Percentiles rank a stretch among this genome's conserved stretches.
Evolutionary conservation across 2,113 vertebrate genomes (phyloP).

Genomic region (Blennius ocellaris): DNA sequence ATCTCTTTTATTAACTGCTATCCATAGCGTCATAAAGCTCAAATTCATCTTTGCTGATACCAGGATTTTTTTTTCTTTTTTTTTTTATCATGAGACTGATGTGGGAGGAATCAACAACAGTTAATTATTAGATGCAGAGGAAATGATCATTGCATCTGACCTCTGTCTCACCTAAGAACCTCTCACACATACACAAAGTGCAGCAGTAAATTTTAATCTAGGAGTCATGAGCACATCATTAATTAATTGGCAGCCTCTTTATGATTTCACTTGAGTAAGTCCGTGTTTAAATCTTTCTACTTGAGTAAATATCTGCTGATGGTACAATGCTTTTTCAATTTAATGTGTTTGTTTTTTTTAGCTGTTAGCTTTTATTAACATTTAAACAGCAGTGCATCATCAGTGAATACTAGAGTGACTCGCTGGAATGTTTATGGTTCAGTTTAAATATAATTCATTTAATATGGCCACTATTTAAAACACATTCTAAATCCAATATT

Average conservation of each 20-base stretch:
- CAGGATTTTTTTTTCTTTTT: not conserved
- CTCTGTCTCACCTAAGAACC: constrained; percentile 26
- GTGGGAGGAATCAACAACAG: constrained; percentile 5
- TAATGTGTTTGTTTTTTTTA: not conserved
- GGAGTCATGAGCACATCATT: constrained; percentile 32
- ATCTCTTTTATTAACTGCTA: too few species aligned
- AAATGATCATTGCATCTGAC: constrained; percentile 37
- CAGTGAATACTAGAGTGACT: not conserved
- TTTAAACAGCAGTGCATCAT: not conserved
- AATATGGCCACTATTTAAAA: not conserved
- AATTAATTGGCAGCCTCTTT: constrained; percentile 43
- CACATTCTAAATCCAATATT: too few species aligned
- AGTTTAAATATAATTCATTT: too few species aligned
- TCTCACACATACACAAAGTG: constrained; percentile 6
- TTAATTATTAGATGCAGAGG: constrained; percentile 13
- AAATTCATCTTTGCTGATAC: not conserved
- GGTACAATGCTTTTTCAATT: not conserved
- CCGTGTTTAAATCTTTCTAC: constrained; percentile 28
- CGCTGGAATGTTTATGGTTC: too few species aligned
- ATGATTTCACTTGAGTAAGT: constrained; percentile 28
- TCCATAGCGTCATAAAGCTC: too few species aligned
- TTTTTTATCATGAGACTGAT: not conserved
- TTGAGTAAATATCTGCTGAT: constrained; percentile 9
- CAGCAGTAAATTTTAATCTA: constrained; percentile 32
- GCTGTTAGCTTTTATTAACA: not conserved